Evolutionary conservation across 2,888 invertebrate genomes (phyloP).

Genomic region (Exocentrus adspersus): DNA sequence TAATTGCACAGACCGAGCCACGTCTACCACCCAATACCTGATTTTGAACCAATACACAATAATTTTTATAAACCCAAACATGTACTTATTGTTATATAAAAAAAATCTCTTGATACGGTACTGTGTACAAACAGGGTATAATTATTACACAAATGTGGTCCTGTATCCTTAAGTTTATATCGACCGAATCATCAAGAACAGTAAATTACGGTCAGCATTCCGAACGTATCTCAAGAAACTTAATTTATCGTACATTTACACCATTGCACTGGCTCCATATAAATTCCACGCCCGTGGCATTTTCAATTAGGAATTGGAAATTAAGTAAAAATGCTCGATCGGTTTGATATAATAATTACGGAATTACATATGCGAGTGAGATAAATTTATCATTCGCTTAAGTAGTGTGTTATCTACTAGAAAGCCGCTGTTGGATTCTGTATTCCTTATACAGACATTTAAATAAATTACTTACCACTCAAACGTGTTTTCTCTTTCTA

Average conservation of each 20-base stretch:
- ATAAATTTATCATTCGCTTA: background rate
- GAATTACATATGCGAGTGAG: background rate
- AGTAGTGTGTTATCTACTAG: background rate
- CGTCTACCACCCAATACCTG: too few species aligned
- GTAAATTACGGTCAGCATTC: slow-evolving; percentile 1
- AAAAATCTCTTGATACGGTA: background rate
- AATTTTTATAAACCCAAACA: too few species aligned
- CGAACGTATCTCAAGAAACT: slow-evolving; percentile 8
- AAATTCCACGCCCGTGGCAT: slow-evolving; percentile 6
- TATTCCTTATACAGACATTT: too few species aligned
- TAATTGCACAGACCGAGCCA: too few species aligned
- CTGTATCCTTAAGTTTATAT: background rate
- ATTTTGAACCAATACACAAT: too few species aligned
- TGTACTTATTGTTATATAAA: too few species aligned
- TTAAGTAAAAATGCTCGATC: slow-evolving; percentile 9
- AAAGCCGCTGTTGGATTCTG: too few species aligned
- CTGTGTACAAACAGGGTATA: too few species aligned
- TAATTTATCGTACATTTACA: slow-evolving; percentile 8
- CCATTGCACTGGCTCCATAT: background rate
- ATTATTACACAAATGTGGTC: background rate
- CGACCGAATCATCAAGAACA: slow-evolving; percentile 1
- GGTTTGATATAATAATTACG: slow-evolving; percentile 16
- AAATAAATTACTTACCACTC: too few species aligned
- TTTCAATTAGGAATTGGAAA: slow-evolving; percentile 12
- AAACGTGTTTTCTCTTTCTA: too few species aligned